phyloP scores from a whole-genome alignment of 2,113 vertebrate species.

The Odontesthes bonariensis region DNA sequence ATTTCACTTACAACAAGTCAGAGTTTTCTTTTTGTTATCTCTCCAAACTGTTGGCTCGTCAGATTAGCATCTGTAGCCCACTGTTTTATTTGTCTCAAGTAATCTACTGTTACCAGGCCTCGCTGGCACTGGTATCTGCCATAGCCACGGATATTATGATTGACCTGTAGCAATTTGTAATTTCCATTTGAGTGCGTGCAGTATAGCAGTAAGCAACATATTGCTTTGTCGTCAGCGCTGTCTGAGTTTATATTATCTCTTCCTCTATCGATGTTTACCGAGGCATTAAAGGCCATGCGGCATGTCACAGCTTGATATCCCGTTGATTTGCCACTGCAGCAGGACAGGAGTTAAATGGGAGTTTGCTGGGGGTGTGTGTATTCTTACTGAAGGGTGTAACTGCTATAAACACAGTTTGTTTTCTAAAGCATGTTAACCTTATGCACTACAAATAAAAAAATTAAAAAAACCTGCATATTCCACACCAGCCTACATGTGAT shows the following conservation, averaged over 20 bases:
- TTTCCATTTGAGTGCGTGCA: slow-evolving; percentile 53
- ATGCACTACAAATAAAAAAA: slow-evolving; percentile 15
- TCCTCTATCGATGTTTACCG: slow-evolving; percentile 77
- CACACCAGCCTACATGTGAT: slow-evolving; percentile 9
- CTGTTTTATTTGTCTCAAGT: slow-evolving; percentile 62
- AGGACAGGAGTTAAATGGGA: slow-evolving; percentile 39
- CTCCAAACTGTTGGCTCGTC: slow-evolving; percentile 59
- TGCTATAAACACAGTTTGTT: slow-evolving; percentile 40
- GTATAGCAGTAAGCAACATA: slow-evolving; percentile 54
- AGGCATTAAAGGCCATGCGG: slow-evolving; percentile 70
- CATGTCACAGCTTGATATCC: slow-evolving; percentile 66
- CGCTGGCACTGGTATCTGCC: slow-evolving; percentile 67
- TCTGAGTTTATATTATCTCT: slow-evolving; percentile 76
- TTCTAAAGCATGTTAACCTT: slow-evolving; percentile 23
- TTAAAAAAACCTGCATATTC: neutral
- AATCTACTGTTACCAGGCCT: slow-evolving; percentile 62
- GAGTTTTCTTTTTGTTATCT: neutral
- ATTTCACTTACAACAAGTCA: no score
- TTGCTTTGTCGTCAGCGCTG: slow-evolving; percentile 55
- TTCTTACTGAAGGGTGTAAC: slow-evolving; percentile 43
- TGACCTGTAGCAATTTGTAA: slow-evolving; percentile 69
- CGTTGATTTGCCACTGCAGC: slow-evolving; percentile 63
- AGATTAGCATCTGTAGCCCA: slow-evolving; percentile 55
- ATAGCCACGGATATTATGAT: slow-evolving; percentile 66
- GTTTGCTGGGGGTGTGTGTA: slow-evolving; percentile 15